Percentiles rank a stretch among this genome's conserved stretches.
These are phyloP conservation scores for Diloba caeruleocephala DNA, from an alignment of 2,888 invertebrate genomes.

Conservation along the genomic window DNA sequence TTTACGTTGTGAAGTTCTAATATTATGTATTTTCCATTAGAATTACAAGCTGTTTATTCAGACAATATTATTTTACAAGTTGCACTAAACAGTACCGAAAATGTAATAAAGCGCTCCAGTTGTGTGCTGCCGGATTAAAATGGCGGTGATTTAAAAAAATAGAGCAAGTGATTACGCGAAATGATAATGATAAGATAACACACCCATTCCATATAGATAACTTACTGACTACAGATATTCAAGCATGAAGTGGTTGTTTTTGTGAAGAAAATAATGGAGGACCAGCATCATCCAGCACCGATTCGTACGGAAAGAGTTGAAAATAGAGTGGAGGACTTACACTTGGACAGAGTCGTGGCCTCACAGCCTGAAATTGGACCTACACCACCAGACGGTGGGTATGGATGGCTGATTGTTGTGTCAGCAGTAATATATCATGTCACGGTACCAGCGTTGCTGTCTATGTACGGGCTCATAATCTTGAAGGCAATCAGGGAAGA, in stretches of 20 bases:
- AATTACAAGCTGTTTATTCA: constrained; percentile 3
- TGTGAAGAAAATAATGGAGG: constrained; percentile 74
- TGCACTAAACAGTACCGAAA: constrained; percentile 18
- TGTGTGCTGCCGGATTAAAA: constrained; percentile 25
- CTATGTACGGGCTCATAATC: constrained; percentile 88
- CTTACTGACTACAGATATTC: constrained; percentile 68
- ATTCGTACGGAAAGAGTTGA: constrained; percentile 61
- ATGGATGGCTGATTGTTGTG: constrained; percentile 91
- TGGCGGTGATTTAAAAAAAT: constrained; percentile 81
- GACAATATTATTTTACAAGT: constrained; percentile 1
- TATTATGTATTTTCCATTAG: background rate
- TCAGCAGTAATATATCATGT: constrained; percentile 90
- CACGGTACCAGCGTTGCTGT: constrained; percentile 87
- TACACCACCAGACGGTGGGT: constrained; percentile 91
- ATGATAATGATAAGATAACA: constrained; percentile 86
- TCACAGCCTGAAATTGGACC: constrained; percentile 91
- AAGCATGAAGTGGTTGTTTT: constrained; percentile 80
- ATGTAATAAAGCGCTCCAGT: constrained; percentile 13
- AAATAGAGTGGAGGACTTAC: constrained; percentile 74
- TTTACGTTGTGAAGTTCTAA: background rate
- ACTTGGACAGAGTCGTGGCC: constrained; percentile 90
- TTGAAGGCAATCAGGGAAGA: constrained; percentile 85
- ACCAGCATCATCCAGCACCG: constrained; percentile 58
- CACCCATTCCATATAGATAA: constrained; percentile 76
- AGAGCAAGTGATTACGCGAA: constrained; percentile 80